Conservation (phyloP, 1,140 invertebrate genomes). For the Trachelipus rathkii region DNA sequence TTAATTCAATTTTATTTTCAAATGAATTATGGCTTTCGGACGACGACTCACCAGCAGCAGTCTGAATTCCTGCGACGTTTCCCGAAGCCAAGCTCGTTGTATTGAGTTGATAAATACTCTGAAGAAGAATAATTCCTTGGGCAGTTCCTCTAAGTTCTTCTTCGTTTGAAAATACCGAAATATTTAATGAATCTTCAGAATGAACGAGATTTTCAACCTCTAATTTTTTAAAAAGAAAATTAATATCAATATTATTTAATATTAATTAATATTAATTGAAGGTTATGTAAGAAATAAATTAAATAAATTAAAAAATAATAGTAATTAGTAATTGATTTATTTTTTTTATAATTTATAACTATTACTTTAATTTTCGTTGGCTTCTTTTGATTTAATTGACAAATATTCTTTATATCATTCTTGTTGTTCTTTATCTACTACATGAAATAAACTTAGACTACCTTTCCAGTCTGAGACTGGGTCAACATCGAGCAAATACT, state of each 20-base stretch:
- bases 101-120: constrained; percentile 59
- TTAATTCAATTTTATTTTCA: too few relatives aligned
- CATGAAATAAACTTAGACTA: neutral
- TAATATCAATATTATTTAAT: neutral
- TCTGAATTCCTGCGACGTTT: constrained; percentile 75
- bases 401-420: neutral
- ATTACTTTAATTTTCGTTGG: too few relatives aligned
- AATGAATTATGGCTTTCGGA: too few relatives aligned
- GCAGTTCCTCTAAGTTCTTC: constrained; percentile 57
- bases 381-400: too few relatives aligned
- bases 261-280: neutral
- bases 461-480: constrained; percentile 46
- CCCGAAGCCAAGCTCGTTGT: constrained; percentile 73
- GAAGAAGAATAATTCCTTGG: constrained; percentile 56
- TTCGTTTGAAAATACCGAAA: constrained; percentile 50
- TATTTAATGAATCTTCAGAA: neutral
- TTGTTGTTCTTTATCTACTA: neutral
- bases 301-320: too few relatives aligned
- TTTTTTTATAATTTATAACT: too few relatives aligned
- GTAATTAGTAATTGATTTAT: too few relatives aligned
- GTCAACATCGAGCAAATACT: constrained; percentile 45
- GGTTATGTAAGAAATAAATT: neutral
- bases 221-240: neutral
- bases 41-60: constrained; percentile 55
- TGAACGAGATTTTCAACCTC: neutral